Conservation (phyloP, 1,140 invertebrate species). For the Thaumatotibia leucotreta region DNA sequence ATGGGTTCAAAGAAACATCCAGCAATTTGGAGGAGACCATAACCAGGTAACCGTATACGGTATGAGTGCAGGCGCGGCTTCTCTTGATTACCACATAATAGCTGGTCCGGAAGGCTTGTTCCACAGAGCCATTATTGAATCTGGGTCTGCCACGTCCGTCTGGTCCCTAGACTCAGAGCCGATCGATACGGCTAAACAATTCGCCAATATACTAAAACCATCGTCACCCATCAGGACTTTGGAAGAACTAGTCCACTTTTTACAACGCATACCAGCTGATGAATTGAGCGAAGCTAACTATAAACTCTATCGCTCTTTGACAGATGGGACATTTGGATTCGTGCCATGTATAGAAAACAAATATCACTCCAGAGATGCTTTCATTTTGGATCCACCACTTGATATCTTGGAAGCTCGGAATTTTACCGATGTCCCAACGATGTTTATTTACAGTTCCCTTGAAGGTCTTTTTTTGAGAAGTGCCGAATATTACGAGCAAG, state of each 20-base stretch:
- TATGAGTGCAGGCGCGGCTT: conserved; percentile 53
- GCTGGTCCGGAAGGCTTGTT: conserved; percentile 74
- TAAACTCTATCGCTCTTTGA: conserved; percentile 19
- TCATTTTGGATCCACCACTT: conserved; percentile 72
- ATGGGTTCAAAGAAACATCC: conserved; percentile 77
- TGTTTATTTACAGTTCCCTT: conserved; percentile 57
- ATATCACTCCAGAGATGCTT: conserved; percentile 43
- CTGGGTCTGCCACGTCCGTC: conserved; percentile 78
- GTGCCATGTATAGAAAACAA: conserved; percentile 27
- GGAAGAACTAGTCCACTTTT: conserved; percentile 23
- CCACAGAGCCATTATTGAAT: conserved; percentile 76
- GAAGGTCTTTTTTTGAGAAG: conserved; percentile 59
- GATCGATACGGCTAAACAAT: conserved; percentile 67
- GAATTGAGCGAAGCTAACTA: conserved; percentile 16
- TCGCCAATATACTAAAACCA: conserved; percentile 74
- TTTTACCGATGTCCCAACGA: conserved; percentile 56
- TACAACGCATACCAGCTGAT: conserved; percentile 17
- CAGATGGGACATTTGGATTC: conserved; percentile 23
- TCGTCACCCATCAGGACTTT: conserved; percentile 35
- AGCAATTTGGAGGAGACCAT: conserved; percentile 71
- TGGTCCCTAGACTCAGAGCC: conserved; percentile 77
- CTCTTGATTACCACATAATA: conserved; percentile 45
- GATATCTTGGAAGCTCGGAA: conserved; percentile 60
- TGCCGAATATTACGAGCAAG: conserved; percentile 18
- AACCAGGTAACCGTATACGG: conserved; percentile 66